Base-by-base conservation (phyloP, 1,140 invertebrate genomes). In the Drosophila fuyamai region DNA sequence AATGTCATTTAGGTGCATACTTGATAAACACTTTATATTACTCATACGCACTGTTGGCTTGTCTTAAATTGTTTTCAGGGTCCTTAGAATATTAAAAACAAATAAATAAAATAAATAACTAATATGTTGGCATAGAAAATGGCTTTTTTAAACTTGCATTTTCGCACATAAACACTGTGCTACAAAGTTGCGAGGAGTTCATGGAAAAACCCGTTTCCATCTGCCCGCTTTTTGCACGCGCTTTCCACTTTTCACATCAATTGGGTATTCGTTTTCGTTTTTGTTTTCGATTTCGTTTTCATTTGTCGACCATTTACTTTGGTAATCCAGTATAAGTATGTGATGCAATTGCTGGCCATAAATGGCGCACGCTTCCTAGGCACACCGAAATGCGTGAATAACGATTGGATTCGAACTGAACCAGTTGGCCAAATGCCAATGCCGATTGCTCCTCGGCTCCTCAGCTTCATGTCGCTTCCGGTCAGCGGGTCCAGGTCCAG, bases 391-490 rank as follows among this genome's bases (percentile, higher is more conserved):
- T 60, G 68, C 75, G 79, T 58, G 55, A 41, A 36, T 36, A 62
- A 38, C 61, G 48, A 70, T 70, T 53, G 46, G 63, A 51, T 66
- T 65, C 48, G n/a, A 61, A 46, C 7, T 76, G 72, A 88, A 88
- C 83, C 83, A 88, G 83, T 88, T 88, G 59, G 76, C 83, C 83
- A 88, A 88, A 88, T 88, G 83, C 83, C 83, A 88, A 88, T 88
- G 83, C 83, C 83, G 86, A 68, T 74, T 81, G 79, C 67, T 50
- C n/a, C 67, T 50, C 10, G 44, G 23, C 44, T 44, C 46, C 44
- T 43, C 60, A 23, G 38, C 47, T 50, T 27, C 38, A 54, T 35
- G 29, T 46, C 12, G 40, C 67, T 63, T 63, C 67, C 74, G 65
- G 70, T 7, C 77, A 38, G 68, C 27, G 43, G 13, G 48, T 43